Base-by-base conservation (phyloP, 2,797 vertebrate genomes). In the Myotis vivesi region DNA sequence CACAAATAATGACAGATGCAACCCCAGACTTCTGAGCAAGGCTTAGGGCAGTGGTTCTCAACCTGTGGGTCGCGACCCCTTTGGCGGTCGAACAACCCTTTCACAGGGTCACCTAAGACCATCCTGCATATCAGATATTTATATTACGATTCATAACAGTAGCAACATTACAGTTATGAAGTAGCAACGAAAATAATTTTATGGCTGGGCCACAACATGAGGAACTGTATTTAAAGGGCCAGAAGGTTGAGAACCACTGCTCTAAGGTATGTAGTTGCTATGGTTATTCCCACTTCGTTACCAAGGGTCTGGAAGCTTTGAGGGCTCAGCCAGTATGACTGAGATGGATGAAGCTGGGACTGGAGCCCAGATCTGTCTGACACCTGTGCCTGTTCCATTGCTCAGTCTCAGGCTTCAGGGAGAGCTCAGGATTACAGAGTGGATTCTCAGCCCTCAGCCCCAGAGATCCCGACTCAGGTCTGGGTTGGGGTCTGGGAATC, bases 21-120 rank as follows among this genome's bases (percentile, higher is more conserved):
- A 62, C 30, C 71, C 12, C 72, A 93, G 80, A 64, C 68, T 91
- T 36, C 55, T 87, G 84, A 94, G 89, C 20, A 88, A 82, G 80
- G 33, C 25, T 83, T 55, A 28, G 64, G 3, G 2, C 20, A 13
- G 20, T 44, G 62, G 41, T 57, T 64, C 51, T 20, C 51, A 53
- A 53, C 19, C 51, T 53, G 51, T 53, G 51, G 19, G 51, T 53
- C 19, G 6, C 19, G 19, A 53, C 51, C 38, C 38, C 38, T 38
- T 38, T 38, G 38, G 38, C 38, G 38, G 38, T 38, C 38, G 38
- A 38, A 38, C 38, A 38, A 38, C 38, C 38, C 38, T 38, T 38
- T 38, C 38, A 38, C 38, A 38, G 38, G 36, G 36, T 36, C 36
- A 36, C 36, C 36, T 36, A 36, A 36, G 36, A 36, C 36, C 36